Percentiles rank a stretch among this genome's conserved stretches.
phyloP scores from a whole-genome alignment of 2,113 vertebrate genomes.

The Elephantulus edwardii region DNA sequence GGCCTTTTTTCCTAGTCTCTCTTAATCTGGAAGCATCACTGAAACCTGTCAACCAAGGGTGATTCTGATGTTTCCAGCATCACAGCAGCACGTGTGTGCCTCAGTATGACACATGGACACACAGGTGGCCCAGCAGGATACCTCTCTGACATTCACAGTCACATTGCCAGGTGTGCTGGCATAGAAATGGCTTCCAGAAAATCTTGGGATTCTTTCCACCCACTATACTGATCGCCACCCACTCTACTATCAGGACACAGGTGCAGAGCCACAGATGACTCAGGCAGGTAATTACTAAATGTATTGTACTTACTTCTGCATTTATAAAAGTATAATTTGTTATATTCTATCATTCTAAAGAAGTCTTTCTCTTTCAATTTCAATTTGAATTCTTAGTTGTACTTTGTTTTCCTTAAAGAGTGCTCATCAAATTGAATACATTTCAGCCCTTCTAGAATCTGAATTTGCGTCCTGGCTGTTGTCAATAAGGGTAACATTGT shows the following conservation, averaged over 20 bases:
- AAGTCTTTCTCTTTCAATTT: not conserved
- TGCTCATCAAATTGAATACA: not conserved
- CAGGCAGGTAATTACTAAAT: not conserved
- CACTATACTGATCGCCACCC: not conserved
- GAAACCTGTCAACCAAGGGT: not conserved
- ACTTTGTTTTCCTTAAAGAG: constrained; percentile 30
- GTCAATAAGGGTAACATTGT: not conserved
- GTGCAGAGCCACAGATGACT: not conserved
- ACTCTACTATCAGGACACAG: not conserved
- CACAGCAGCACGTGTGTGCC: not conserved
- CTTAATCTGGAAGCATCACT: not conserved
- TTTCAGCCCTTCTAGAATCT: not conserved
- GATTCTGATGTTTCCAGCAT: not conserved
- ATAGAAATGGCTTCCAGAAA: not conserved
- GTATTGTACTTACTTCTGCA: not conserved
- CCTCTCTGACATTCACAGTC: not conserved
- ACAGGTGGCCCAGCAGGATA: not conserved
- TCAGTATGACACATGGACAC: not conserved
- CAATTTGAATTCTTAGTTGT: not conserved
- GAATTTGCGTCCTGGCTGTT: not conserved
- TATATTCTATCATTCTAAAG: constrained; percentile 28
- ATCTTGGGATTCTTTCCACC: not conserved
- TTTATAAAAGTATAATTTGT: not conserved
- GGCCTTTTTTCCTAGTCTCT: not conserved
- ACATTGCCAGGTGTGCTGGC: not conserved